These are phyloP conservation scores for Phocoena sinus DNA, from an alignment of 2,113 vertebrate genomes.

Conservation along the genomic window DNA sequence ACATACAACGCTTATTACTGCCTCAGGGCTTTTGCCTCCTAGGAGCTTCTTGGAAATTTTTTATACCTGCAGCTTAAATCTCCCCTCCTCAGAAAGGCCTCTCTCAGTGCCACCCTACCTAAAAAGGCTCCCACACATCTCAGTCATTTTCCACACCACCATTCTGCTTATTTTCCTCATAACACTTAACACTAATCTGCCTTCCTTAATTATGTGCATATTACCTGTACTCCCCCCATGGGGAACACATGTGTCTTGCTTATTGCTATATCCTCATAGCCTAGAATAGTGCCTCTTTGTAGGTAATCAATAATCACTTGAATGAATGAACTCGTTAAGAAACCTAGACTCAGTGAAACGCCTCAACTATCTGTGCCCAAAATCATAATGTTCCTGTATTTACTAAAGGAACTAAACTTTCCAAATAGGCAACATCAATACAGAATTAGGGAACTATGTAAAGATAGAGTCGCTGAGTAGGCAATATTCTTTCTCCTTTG, in stretches of 20 bases:
- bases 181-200: neutral
- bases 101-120: neutral
- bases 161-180: neutral
- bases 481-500: constrained; percentile 7
- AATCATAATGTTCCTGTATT: neutral
- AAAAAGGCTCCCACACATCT: neutral
- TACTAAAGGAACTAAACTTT: neutral
- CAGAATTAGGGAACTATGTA: neutral
- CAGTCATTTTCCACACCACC: neutral
- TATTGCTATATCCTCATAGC: neutral
- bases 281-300: neutral
- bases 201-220: neutral
- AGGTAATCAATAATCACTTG: neutral
- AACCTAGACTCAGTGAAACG: neutral
- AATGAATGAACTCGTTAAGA: constrained; percentile 8
- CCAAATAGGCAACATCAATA: neutral
- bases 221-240: neutral
- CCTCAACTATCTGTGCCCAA: neutral
- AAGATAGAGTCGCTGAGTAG: neutral
- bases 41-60: neutral
- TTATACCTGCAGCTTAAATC: neutral
- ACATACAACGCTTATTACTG: neutral
- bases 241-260: neutral
- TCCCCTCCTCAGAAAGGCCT: neutral
- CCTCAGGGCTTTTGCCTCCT: neutral